phyloP scores from a whole-genome alignment of 2,113 vertebrate genomes.

The Silurus meridionalis region DNA sequence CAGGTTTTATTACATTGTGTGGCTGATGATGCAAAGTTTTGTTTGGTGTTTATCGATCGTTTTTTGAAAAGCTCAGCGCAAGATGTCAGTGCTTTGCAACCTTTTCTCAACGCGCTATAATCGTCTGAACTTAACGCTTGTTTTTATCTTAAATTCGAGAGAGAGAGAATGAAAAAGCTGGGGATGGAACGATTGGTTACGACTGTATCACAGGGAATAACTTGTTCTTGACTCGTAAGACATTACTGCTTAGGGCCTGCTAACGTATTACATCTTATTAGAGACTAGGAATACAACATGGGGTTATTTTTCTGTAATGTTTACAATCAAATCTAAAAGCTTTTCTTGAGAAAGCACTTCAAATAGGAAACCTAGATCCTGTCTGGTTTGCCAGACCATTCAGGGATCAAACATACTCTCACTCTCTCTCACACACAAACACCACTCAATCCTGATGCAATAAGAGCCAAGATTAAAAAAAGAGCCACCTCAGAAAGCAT shows the following conservation, averaged over 20 bases:
- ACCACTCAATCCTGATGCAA: slow-evolving; percentile 39
- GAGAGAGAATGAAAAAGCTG: not conserved
- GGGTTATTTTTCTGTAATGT: not conserved
- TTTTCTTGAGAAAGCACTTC: not conserved
- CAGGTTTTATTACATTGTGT: too few species aligned
- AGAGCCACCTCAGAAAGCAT: slow-evolving; percentile 27
- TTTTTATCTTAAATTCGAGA: not conserved
- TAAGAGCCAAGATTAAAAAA: slow-evolving; percentile 24
- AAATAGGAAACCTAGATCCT: slow-evolving; percentile 11
- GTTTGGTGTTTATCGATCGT: too few species aligned
- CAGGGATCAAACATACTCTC: slow-evolving; percentile 14
- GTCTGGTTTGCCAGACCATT: slow-evolving; percentile 4
- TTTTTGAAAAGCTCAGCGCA: too few species aligned
- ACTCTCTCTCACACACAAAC: not conserved
- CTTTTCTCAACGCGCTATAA: not conserved
- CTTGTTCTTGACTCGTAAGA: not conserved
- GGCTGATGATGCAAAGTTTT: not conserved
- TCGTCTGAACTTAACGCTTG: not conserved
- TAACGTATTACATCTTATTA: not conserved
- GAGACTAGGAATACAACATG: not conserved
- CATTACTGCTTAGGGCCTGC: not conserved
- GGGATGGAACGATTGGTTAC: not conserved
- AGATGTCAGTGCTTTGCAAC: not conserved
- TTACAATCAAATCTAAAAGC: not conserved
- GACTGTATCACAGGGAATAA: not conserved